These are phyloP conservation scores for Hirtodrosophila confusa DNA, from an alignment of 2,888 invertebrate species.

Conservation along the genomic window DNA sequence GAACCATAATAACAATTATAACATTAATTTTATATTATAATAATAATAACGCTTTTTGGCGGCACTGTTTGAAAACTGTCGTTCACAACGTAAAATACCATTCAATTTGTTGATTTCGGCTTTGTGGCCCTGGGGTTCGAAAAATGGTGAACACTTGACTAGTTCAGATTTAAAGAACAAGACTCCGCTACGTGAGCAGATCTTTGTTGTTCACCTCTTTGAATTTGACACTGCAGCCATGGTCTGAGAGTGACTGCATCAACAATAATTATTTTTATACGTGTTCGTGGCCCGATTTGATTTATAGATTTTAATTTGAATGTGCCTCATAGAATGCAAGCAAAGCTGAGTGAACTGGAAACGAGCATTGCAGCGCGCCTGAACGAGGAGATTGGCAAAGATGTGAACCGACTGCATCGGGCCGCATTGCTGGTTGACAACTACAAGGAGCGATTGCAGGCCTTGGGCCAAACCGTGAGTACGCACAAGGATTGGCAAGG, in stretches of 20 bases:
- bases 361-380: conserved; percentile 85
- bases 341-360: conserved; percentile 73
- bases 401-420: conserved; percentile 85
- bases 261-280: conserved; percentile 66
- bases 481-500: not conserved
- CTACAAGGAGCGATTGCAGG: conserved; percentile 74
- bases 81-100: too few species aligned
- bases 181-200: too few species aligned
- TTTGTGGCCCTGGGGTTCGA: too few species aligned
- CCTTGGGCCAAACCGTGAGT: conserved; percentile 75
- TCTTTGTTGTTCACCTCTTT: not conserved
- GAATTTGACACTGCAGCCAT: conserved; percentile 25
- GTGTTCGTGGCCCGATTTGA: conserved; percentile 52
- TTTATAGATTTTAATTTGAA: conserved; percentile 42
- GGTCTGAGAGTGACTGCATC: conserved; percentile 50
- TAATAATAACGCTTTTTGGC: too few species aligned
- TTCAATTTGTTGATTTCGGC: too few species aligned
- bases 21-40: too few species aligned
- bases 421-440: conserved; percentile 84
- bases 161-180: too few species aligned
- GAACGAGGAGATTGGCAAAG: conserved; percentile 86
- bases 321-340: conserved; percentile 55
- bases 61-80: too few species aligned
- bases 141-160: too few species aligned
- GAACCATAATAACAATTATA: too few species aligned